These are phyloP conservation scores for Myocastor coypus DNA, from an alignment of 2,113 vertebrate genomes.

Conservation along the genomic window DNA sequence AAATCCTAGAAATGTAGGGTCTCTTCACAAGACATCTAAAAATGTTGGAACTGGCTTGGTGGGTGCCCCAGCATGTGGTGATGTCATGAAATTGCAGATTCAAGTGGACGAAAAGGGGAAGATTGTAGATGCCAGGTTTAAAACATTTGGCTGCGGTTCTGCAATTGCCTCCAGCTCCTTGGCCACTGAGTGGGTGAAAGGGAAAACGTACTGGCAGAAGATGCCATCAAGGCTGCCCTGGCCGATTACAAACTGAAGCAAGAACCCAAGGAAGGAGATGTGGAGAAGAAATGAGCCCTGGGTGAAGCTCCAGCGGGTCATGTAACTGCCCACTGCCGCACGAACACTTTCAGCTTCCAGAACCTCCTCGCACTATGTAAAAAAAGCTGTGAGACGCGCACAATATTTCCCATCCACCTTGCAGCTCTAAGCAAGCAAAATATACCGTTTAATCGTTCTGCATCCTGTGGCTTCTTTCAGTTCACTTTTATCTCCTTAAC, in stretches of 20 bases:
- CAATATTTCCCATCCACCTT: neutral
- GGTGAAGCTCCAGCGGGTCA: accelerated
- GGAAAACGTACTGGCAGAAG: constrained; percentile 99
- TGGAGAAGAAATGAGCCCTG: constrained; percentile 58
- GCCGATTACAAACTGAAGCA: constrained; percentile 96
- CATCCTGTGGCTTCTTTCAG: constrained; percentile 40
- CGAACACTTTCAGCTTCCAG: neutral
- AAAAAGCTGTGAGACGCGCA: constrained; percentile 63
- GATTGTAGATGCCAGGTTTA: too few relatives aligned
- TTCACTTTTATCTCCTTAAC: neutral
- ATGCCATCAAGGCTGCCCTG: constrained; percentile 97
- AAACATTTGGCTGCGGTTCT: too few relatives aligned
- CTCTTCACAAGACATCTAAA: too few relatives aligned
- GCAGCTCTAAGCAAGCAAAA: neutral
- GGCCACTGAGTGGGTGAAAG: constrained; percentile 97
- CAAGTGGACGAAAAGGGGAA: too few relatives aligned
- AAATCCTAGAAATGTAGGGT: too few relatives aligned
- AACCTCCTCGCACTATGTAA: neutral
- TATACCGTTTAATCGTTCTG: neutral
- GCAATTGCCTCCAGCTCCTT: constrained; percentile 83
- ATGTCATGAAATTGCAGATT: too few relatives aligned
- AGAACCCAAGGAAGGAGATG: constrained; percentile 79
- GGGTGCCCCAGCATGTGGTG: too few relatives aligned
- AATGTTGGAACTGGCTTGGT: too few relatives aligned
- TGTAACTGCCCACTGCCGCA: neutral